Percentiles rank a stretch among this genome's conserved stretches.
Conservation (phyloP, 2,888 invertebrate species). For the Empis stercorea region DNA sequence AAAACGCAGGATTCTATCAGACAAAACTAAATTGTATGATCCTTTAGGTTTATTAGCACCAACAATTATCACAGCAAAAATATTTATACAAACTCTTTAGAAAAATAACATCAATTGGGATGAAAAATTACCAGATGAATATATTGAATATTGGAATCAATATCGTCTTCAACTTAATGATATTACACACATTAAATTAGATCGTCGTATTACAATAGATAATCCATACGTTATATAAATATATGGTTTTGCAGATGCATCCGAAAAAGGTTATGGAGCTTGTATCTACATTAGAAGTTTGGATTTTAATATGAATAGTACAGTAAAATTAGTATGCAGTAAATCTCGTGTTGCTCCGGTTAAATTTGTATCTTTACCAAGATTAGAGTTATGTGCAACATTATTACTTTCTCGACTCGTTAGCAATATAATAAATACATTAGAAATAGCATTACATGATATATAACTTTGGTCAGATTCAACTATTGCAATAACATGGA, state of each 20-base stretch:
- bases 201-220: neutral
- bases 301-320: neutral
- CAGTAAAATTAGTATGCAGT: constrained; percentile 6
- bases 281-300: constrained; percentile 1
- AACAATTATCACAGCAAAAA: constrained; percentile 10
- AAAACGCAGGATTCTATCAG: constrained; percentile 1
- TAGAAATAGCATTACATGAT: neutral
- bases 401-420: constrained; percentile 2
- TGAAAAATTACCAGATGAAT: constrained; percentile 7
- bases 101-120: constrained; percentile 8
- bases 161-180: neutral
- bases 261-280: constrained; percentile 7
- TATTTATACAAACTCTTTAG: constrained; percentile 11
- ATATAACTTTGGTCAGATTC: neutral
- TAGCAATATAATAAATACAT: neutral
- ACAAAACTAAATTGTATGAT: constrained; percentile 9
- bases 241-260: constrained; percentile 10
- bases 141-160: constrained; percentile 3
- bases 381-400: constrained; percentile 7
- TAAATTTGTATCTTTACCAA: constrained; percentile 3
- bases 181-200: neutral
- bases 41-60: constrained; percentile 9
- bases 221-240: neutral
- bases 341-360: constrained; percentile 9
- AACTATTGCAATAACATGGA: neutral